Evolutionary conservation across 2,888 invertebrate genomes (phyloP).

Genomic region (Nineta flava): DNA sequence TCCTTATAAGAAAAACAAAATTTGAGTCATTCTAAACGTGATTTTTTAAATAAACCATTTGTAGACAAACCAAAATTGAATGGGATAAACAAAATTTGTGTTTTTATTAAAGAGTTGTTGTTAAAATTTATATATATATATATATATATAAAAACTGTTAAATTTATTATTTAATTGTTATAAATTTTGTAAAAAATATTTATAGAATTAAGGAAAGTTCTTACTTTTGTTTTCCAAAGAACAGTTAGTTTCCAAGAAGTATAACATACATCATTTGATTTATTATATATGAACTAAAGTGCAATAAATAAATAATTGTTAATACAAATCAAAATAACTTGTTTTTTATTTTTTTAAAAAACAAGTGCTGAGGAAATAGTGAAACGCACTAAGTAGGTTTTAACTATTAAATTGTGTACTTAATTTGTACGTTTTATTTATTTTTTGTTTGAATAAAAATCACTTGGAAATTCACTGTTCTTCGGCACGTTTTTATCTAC

Average conservation of each 20-base stretch:
- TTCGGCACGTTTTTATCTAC: conserved; percentile 46
- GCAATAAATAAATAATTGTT: conserved; percentile 23
- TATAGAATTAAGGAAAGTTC: not conserved
- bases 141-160: no score
- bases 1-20: no score
- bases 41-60: no score
- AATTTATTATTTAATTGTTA: not conserved
- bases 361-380: conserved; percentile 30
- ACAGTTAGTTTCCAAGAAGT: conserved; percentile 32
- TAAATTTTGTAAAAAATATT: not conserved
- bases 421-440: not conserved
- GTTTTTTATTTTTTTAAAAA: conserved; percentile 18
- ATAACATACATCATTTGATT: conserved; percentile 16
- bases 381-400: conserved; percentile 11
- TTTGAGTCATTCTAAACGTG: no score
- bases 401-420: not conserved
- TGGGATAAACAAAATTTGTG: not conserved
- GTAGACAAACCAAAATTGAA: not conserved
- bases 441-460: conserved; percentile 8
- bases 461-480: conserved; percentile 64
- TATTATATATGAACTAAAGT: conserved; percentile 21
- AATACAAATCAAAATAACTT: conserved; percentile 7
- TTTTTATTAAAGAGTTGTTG: not conserved
- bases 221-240: conserved; percentile 18
- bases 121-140: not conserved